Conservation (phyloP, 37 sponge, comb jelly and placozoan species). For the Beroe forskalii region DNA sequence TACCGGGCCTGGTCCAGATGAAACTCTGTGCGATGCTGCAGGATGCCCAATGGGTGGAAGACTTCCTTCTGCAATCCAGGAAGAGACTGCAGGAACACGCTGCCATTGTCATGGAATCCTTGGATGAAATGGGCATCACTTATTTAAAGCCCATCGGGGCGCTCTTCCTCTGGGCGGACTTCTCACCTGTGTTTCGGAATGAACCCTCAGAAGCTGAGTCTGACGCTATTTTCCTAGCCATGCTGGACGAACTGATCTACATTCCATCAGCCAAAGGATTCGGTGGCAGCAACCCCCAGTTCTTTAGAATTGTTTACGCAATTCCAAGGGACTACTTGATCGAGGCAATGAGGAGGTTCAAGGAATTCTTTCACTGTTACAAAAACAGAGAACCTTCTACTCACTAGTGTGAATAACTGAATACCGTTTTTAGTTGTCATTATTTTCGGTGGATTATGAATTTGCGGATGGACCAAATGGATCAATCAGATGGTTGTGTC, state of each 20-base stretch:
- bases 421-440: too few relatives aligned
- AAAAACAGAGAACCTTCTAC: not conserved
- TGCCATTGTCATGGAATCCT: not conserved
- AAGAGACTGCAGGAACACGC: not conserved
- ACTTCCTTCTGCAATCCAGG: not conserved
- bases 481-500: too few relatives aligned
- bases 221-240: not conserved
- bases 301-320: slow-evolving; percentile 29
- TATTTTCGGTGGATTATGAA: too few relatives aligned
- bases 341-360: slow-evolving; percentile 8
- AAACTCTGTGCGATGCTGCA: not conserved
- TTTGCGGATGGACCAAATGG: too few relatives aligned
- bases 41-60: slow-evolving; percentile 28
- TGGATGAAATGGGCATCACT: not conserved
- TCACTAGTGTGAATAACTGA: too few relatives aligned
- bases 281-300: not conserved
- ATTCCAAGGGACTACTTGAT: not conserved
- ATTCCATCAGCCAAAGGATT: slow-evolving; percentile 45
- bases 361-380: not conserved
- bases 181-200: not conserved
- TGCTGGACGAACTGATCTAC: slow-evolving; percentile 10
- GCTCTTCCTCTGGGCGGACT: slow-evolving; percentile 37
- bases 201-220: not conserved
- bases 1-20: not conserved
- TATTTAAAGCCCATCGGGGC: not conserved